Evolutionary conservation across 2,797 vertebrate genomes (phyloP).

Genomic region (Liasis olivaceus): DNA sequence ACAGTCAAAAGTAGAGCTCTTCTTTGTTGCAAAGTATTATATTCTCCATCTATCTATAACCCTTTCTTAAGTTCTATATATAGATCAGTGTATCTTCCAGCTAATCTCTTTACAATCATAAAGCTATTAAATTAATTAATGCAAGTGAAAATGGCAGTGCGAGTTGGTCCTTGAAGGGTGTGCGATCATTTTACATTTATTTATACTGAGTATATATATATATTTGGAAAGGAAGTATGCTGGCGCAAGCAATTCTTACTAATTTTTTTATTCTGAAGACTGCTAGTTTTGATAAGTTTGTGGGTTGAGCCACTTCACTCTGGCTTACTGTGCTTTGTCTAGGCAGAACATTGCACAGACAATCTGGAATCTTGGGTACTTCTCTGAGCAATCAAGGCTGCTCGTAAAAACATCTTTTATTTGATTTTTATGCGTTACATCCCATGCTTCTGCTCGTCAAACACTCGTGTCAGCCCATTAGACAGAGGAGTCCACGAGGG

Average conservation of each 20-base stretch:
- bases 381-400: background rate
- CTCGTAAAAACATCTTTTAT: background rate
- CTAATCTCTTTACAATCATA: conserved; percentile 67
- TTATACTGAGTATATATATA: background rate
- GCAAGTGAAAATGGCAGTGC: conserved; percentile 45
- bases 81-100: conserved; percentile 53
- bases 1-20: conserved; percentile 20
- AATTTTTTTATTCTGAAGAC: background rate
- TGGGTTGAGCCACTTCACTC: fast-evolving
- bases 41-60: conserved; percentile 48
- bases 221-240: background rate
- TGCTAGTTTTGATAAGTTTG: background rate
- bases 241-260: background rate
- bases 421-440: background rate
- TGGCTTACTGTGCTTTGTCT: background rate
- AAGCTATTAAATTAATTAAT: conserved; percentile 72
- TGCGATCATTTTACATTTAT: conserved; percentile 24
- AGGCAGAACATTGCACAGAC: background rate
- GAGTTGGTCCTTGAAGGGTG: conserved; percentile 40
- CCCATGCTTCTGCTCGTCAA: background rate
- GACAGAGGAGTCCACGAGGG: background rate
- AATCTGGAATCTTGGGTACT: background rate
- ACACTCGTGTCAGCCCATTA: background rate
- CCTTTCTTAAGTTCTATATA: conserved; percentile 53
- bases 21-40: background rate